Base-by-base conservation (phyloP, 2,797 vertebrate genomes). In the Tiaroga cobitis region DNA sequence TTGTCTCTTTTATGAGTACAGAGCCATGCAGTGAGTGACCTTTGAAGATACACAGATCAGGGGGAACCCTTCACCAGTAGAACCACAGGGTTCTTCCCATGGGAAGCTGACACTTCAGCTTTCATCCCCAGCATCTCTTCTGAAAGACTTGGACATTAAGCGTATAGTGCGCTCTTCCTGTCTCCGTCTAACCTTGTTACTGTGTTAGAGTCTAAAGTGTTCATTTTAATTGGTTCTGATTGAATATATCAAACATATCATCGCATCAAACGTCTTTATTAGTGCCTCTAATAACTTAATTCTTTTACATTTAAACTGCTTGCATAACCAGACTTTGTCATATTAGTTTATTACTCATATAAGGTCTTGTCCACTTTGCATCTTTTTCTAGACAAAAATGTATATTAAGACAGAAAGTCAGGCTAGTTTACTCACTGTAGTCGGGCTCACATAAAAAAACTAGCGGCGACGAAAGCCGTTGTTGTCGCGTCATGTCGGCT, bases 1-100 rank as follows among this genome's bases (percentile, higher is more conserved):
- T 83, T 82, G 80, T 80, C 82, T 85, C 82, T 87, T 86, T 87
- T 85, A 86, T 88, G 74, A 87, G 84, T 88, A 88, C 51, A 67
- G 80, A 82, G 51, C 59, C 69, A 68, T 88, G 83, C 43, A 73
- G 86, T 54, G 74, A 84, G 54, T 81, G 89, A 90, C 89, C 87
- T 89, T 89, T 90, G 88, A 89, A 89, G 87, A 77, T 74, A 43
- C 54, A 18, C 70, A 56, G 83, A 85, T 81, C 63, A 79, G 76
- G 74, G 79, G 87, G 56, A 84, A 84, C 80, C 79, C 79, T 85
- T 90, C 86, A 81, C 37, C 32, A 76, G 43, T 39, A 56, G 83
- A 82, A 82, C 73, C 82, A 46, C 82, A 83, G 80, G 77, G 59
- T 84, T 86, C 85, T 82, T 85, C 76, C 68, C 67, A 41, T 63